phyloP scores from a whole-genome alignment of 2,888 invertebrate genomes.

The Crioceris asparagi region DNA sequence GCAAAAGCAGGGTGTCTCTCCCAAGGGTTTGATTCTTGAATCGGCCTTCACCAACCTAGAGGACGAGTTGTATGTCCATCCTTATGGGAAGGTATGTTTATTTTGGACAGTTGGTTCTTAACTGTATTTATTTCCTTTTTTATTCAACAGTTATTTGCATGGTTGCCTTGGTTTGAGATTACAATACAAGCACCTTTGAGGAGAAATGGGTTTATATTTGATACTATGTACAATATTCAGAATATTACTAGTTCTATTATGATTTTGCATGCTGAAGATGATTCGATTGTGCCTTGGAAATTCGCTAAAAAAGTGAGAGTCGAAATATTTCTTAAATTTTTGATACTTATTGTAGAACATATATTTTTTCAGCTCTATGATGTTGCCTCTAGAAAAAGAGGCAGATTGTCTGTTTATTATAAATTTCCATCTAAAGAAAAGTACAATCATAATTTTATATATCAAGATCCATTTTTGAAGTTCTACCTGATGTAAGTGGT shows the following conservation, averaged over 20 bases:
- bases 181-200: constrained; percentile 69
- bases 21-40: constrained; percentile 30
- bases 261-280: constrained; percentile 88
- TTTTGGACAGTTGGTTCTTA: not conserved
- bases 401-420: constrained; percentile 16
- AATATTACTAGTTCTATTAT: constrained; percentile 62
- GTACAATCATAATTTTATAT: constrained; percentile 24
- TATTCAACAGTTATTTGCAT: constrained; percentile 50
- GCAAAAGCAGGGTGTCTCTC: constrained; percentile 12
- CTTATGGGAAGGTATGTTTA: constrained; percentile 24
- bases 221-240: constrained; percentile 61
- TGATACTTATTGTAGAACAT: not conserved
- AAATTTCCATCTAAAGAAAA: constrained; percentile 18
- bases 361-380: constrained; percentile 20
- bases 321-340: not conserved
- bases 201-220: constrained; percentile 62
- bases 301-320: constrained; percentile 63
- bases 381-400: constrained; percentile 16
- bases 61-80: constrained; percentile 30
- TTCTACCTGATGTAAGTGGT: constrained; percentile 28
- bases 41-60: constrained; percentile 29
- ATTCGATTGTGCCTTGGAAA: constrained; percentile 69
- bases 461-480: constrained; percentile 27
- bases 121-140: not conserved
- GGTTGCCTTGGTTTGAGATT: constrained; percentile 76